Evolutionary conservation across 2,797 vertebrate genomes (phyloP), one percentile per base, ranked within the genome.

Genomic region (Miichthys miiuy): DNA sequence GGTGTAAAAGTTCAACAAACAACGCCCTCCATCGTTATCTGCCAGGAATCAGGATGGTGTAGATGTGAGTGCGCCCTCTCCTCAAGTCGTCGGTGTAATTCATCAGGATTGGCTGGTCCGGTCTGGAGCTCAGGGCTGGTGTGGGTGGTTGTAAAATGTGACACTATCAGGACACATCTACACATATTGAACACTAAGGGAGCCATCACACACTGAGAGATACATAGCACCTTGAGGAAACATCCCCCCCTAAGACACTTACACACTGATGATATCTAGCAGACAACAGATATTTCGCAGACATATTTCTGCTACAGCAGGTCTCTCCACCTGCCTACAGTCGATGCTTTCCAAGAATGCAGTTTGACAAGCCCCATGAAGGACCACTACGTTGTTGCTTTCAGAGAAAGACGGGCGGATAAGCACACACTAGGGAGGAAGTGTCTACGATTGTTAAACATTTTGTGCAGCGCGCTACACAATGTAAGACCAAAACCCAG

Each of bases 131-230:
- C 34, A 27, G 51, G 73, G 66, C 27, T 34, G 21, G 48, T 48
- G 56, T 77, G 77, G 74, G 67, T 21, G 52, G 38, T 57, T 70
- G 18, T 34, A 38, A 78, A 69, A 75, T 42, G 23, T 81, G 75
- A 75, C 64, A 65, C 80, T 69, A 86, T 82, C 68, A 30, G 70
- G 58, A 68, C 65, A 52, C 34, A 11, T 54, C 60, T 44, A 23
- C 75, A 79, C 62, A 54, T 66, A 61, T 54, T 54, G 60, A 76
- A 61, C 48, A 38, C 9, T 10, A 8, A 71, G 44, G n/a, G n/a
- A 70, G 23, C 63, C 56, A 68, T 55, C 46, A 50, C 60, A 61
- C 34, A 50, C 11, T 10, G 44, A 79, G 61, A 23, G n/a, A 20
- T 47, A 42, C 30, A 50, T 2, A 50, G 44, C 60, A 48, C 13